phyloP scores from a whole-genome alignment of 2,888 invertebrate genomes.

The Tachina grossa region DNA sequence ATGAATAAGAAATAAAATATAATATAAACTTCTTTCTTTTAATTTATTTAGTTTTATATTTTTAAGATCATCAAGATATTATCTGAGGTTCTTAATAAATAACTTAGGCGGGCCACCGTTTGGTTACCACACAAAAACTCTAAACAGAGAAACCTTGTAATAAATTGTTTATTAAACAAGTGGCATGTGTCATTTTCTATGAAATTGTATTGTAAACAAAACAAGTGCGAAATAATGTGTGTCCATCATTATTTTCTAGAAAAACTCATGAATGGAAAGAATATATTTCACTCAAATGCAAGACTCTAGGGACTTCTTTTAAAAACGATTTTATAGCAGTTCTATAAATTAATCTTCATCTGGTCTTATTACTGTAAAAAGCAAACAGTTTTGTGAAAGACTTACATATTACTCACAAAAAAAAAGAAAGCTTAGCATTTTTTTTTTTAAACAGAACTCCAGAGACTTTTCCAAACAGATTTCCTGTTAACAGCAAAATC shows the following conservation, averaged over 20 bases:
- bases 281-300: conserved; percentile 56
- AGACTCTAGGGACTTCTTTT: conserved; percentile 73
- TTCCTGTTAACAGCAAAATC: neutral
- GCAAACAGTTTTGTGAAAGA: conserved; percentile 1
- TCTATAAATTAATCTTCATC: conserved; percentile 67
- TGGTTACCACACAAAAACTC: neutral
- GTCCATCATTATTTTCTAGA: conserved; percentile 25
- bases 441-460: conserved; percentile 35
- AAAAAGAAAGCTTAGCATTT: conserved; percentile 32
- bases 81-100: neutral
- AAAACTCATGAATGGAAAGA: conserved; percentile 20
- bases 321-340: conserved; percentile 71
- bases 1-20: no score
- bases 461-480: conserved; percentile 51
- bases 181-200: conserved; percentile 81
- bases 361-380: conserved; percentile 33
- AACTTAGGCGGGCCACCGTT: neutral
- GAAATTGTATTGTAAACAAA: conserved; percentile 59
- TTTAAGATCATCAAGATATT: neutral
- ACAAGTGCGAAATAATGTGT: conserved; percentile 79
- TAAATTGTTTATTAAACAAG: conserved; percentile 76
- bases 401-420: conserved; percentile 4
- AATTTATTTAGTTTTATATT: no score
- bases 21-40: no score
- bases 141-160: conserved; percentile 56